Evolutionary conservation across 2,797 vertebrate genomes (phyloP).

Genomic region (Platyrinchus mystaceus): DNA sequence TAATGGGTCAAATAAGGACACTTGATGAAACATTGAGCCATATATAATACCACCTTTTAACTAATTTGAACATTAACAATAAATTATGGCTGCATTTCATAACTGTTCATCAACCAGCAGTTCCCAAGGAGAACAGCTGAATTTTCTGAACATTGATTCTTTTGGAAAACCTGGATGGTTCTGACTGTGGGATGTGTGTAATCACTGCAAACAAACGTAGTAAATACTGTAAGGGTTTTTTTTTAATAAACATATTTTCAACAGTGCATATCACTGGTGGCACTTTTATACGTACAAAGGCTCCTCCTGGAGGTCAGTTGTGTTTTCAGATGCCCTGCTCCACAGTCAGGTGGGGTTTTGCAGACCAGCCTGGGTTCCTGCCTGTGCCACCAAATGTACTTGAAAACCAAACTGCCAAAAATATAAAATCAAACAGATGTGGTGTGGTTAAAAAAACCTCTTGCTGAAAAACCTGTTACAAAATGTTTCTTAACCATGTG

Average conservation of each 20-base stretch:
- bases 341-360: background rate
- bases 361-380: background rate
- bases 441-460: background rate
- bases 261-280: background rate
- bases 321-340: background rate
- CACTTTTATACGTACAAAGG: slow-evolving; percentile 47
- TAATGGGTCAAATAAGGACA: slow-evolving; percentile 56
- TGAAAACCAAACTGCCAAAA: background rate
- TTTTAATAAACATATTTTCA: background rate
- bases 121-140: slow-evolving; percentile 24
- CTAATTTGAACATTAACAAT: slow-evolving; percentile 49
- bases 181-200: background rate
- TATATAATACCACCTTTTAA: slow-evolving; percentile 41
- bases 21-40: slow-evolving; percentile 25
- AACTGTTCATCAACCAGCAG: slow-evolving; percentile 45
- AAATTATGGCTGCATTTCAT: slow-evolving; percentile 51
- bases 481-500: background rate
- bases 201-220: background rate
- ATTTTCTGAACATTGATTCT: background rate
- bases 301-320: slow-evolving; percentile 65
- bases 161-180: background rate
- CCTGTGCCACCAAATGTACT: background rate
- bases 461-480: background rate
- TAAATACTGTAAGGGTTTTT: background rate
- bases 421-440: background rate